A percentile compares a stretch with the other conserved stretches of the same genome.
Conservation (phyloP, 2,113 vertebrate species). For the Boleophthalmus pectinirostris region DNA sequence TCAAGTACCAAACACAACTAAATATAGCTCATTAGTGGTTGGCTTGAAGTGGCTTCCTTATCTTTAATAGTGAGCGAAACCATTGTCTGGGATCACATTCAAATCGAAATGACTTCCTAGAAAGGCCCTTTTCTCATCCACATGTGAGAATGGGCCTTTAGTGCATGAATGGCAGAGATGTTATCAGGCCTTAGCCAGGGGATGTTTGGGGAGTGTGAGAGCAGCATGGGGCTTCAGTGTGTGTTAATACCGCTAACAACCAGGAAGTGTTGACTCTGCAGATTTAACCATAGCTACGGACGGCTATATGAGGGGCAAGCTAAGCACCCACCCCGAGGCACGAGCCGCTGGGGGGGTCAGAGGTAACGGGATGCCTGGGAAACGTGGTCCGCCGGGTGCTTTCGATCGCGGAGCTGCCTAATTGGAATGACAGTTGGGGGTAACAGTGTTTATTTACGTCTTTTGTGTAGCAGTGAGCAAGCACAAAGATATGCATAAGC, state of each 20-base stretch:
- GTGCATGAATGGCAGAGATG: conserved; percentile 68
- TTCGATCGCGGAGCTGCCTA: conserved; percentile 74
- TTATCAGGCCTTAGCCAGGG: conserved; percentile 69
- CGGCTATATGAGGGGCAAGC: conserved; percentile 60
- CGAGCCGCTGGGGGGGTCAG: conserved; percentile 56
- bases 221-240: conserved; percentile 77
- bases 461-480: conserved; percentile 84
- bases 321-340: conserved; percentile 75
- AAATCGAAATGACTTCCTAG: conserved; percentile 47
- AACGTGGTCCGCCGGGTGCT: conserved; percentile 48
- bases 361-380: conserved; percentile 76
- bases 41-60: conserved; percentile 14
- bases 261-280: conserved; percentile 87
- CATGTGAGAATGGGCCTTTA: conserved; percentile 33
- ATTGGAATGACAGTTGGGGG: conserved; percentile 87
- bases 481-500: conserved; percentile 83
- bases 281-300: conserved; percentile 74
- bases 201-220: conserved; percentile 73
- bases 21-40: conserved; percentile 13
- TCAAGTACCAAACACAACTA: conserved; percentile 17
- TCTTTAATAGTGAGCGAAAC: conserved; percentile 10
- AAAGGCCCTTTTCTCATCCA: conserved; percentile 36
- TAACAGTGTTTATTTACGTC: conserved; percentile 85
- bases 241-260: conserved; percentile 82
- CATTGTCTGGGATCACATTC: conserved; percentile 33